These are phyloP conservation scores for Panonychus citri DNA, from an alignment of 1,140 invertebrate genomes.

Conservation along the genomic window DNA sequence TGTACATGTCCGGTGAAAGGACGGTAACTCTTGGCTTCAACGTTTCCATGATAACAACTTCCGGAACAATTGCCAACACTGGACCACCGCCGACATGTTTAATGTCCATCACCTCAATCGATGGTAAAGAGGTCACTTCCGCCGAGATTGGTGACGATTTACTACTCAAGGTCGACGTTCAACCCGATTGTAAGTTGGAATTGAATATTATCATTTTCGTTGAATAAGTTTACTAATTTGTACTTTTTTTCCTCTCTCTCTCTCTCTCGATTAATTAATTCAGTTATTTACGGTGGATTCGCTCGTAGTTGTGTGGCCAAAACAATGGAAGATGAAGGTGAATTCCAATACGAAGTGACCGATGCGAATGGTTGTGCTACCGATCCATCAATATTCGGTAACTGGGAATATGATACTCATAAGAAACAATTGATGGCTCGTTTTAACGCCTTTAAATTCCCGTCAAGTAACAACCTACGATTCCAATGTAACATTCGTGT, in stretches of 20 bases:
- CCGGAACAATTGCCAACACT: slow-evolving; percentile 79
- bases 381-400: slow-evolving; percentile 70
- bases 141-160: slow-evolving; percentile 79
- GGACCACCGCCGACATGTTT: slow-evolving; percentile 73
- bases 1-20: slow-evolving; percentile 77
- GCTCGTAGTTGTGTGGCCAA: slow-evolving; percentile 74
- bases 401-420: slow-evolving; percentile 67
- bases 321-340: slow-evolving; percentile 57
- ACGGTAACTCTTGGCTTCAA: slow-evolving; percentile 80
- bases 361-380: slow-evolving; percentile 82
- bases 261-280: background rate
- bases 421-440: slow-evolving; percentile 54
- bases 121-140: slow-evolving; percentile 61
- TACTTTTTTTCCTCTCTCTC: background rate
- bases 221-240: background rate
- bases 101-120: slow-evolving; percentile 68
- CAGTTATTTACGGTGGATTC: slow-evolving; percentile 82
- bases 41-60: slow-evolving; percentile 74
- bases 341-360: slow-evolving; percentile 75
- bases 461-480: slow-evolving; percentile 71
- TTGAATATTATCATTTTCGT: background rate
- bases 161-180: slow-evolving; percentile 72
- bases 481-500: slow-evolving; percentile 90
- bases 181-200: slow-evolving; percentile 41
- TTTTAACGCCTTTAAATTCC: slow-evolving; percentile 85